Percentiles rank a stretch among this genome's conserved stretches.
phyloP scores from a whole-genome alignment of 2,888 invertebrate species.

The Cantharis rufa region DNA sequence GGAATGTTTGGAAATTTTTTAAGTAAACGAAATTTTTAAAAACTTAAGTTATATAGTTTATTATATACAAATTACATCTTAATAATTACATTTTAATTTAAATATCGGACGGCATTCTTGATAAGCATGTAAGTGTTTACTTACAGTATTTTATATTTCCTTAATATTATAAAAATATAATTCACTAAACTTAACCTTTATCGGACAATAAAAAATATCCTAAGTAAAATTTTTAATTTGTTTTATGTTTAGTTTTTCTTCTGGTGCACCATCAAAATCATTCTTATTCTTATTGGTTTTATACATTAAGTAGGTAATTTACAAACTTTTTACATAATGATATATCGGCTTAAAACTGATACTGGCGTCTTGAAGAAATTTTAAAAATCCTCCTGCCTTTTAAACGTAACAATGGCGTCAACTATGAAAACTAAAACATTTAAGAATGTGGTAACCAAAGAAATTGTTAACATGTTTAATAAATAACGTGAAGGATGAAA shows the following conservation, averaged over 20 bases:
- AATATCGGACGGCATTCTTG: slow-evolving; percentile 28
- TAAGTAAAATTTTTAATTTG: too few relatives aligned
- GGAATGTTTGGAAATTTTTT: neutral
- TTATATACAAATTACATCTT: neutral
- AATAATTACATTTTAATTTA: neutral
- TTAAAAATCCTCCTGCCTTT: slow-evolving; percentile 54
- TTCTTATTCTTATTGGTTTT: neutral
- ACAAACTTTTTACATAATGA: neutral
- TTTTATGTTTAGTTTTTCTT: too few relatives aligned
- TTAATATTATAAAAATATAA: neutral
- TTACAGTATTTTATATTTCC: neutral
- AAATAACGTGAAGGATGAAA: slow-evolving; percentile 66
- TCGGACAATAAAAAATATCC: too few relatives aligned
- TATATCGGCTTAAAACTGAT: neutral
- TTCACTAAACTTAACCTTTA: neutral
- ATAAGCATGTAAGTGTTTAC: slow-evolving; percentile 14
- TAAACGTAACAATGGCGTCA: slow-evolving; percentile 67
- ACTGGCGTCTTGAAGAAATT: neutral
- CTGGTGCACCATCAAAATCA: neutral
- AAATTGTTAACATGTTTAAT: slow-evolving; percentile 69
- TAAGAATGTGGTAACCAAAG: slow-evolving; percentile 66
- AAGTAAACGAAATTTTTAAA: neutral
- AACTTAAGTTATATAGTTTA: neutral
- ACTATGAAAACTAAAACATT: slow-evolving; percentile 64
- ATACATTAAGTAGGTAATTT: neutral